These are phyloP conservation scores for Brachystomella parvula DNA, from an alignment of 1,140 invertebrate genomes.

Conservation along the genomic window DNA sequence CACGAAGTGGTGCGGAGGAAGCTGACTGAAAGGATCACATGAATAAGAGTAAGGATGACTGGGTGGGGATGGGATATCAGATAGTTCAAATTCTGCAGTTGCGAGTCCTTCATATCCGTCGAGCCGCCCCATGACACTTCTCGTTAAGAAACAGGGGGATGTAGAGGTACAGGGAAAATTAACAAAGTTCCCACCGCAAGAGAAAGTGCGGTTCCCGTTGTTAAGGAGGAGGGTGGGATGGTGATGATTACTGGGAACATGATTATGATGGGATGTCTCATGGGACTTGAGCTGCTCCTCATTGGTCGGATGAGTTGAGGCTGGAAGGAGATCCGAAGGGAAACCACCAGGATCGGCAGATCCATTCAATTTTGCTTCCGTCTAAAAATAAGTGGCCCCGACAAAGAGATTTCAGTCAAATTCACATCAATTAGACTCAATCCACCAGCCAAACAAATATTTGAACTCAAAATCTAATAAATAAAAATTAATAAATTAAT, in stretches of 20 bases:
- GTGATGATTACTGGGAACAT: background rate
- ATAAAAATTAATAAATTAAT: background rate
- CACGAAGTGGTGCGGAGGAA: slow-evolving; percentile 5
- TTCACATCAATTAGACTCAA: too few relatives aligned
- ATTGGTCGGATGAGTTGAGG: too few relatives aligned
- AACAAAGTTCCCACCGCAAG: background rate
- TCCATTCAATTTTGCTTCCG: slow-evolving; percentile 35
- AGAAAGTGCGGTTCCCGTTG: background rate
- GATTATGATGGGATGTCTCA: background rate
- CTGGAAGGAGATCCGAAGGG: slow-evolving; percentile 6
- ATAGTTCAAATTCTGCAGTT: slow-evolving; percentile 41
- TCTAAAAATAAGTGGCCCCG: slow-evolving; percentile 21
- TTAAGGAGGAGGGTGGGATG: background rate
- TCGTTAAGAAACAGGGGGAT: background rate
- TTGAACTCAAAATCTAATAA: background rate
- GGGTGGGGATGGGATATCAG: slow-evolving; percentile 26
- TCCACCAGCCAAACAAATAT: too few relatives aligned
- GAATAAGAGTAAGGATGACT: background rate
- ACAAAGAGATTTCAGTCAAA: background rate
- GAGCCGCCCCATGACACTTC: slow-evolving; percentile 13
- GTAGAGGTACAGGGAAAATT: background rate
- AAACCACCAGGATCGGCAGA: slow-evolving; percentile 1
- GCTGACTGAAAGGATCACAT: background rate
- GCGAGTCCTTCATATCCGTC: slow-evolving; percentile 41
- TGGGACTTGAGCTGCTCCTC: background rate